These are phyloP conservation scores for Drosophila hawaiiensis DNA, from an alignment of 2,888 invertebrate species.

Conservation along the genomic window DNA sequence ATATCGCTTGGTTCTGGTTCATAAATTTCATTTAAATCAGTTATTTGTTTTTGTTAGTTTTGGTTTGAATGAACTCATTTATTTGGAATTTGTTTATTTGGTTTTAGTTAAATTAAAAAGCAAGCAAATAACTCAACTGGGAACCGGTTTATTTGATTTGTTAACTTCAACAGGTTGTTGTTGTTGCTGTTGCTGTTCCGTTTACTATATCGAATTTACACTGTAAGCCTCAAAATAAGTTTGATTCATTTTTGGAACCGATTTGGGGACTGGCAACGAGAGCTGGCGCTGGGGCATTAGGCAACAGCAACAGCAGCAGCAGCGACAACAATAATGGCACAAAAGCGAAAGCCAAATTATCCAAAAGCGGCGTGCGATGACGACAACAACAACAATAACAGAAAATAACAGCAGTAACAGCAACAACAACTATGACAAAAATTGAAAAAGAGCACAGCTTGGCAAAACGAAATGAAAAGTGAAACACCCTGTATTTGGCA, in stretches of 20 bases:
- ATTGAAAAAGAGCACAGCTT: constrained; percentile 65
- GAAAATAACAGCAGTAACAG: constrained; percentile 25
- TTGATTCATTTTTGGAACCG: constrained; percentile 75
- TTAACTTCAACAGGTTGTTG: constrained; percentile 11
- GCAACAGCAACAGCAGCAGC: constrained; percentile 50
- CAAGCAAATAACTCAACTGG: neutral
- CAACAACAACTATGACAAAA: constrained; percentile 33
- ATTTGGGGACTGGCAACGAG: constrained; percentile 48
- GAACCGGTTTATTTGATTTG: constrained; percentile 19
- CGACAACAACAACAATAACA: constrained; percentile 47
- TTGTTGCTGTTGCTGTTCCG: neutral
- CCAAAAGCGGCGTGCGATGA: constrained; percentile 72
- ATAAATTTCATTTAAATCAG: neutral
- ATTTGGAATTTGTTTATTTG: neutral
- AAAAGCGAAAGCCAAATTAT: constrained; percentile 79
- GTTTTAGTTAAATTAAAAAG: constrained; percentile 2
- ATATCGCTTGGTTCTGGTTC: neutral
- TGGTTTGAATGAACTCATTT: constrained; percentile 4
- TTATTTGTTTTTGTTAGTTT: constrained; percentile 5
- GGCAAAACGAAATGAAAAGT: constrained; percentile 50
- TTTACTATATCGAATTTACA: constrained; percentile 25
- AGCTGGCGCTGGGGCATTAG: constrained; percentile 59
- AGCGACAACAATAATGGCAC: constrained; percentile 58
- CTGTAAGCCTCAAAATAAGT: constrained; percentile 52
- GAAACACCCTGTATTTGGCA: constrained; percentile 73